Conservation (phyloP, 2,888 invertebrate genomes). For the Amiota minor region DNA sequence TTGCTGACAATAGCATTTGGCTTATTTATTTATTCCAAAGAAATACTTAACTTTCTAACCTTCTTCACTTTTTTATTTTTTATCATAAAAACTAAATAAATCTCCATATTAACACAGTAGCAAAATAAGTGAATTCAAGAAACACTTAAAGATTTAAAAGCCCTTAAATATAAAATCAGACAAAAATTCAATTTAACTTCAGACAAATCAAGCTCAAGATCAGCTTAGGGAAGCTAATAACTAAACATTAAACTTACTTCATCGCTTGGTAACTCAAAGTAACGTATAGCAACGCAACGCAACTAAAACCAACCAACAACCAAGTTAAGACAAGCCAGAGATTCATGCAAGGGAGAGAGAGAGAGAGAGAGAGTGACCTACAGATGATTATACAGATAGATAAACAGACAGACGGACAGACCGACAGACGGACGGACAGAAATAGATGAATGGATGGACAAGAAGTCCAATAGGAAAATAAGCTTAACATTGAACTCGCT, state of each 20-base stretch:
- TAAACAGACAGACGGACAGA: not conserved
- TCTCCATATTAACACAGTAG: too few species aligned
- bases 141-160: not conserved
- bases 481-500: conserved; percentile 9
- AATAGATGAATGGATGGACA: not conserved
- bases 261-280: not conserved
- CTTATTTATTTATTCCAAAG: too few species aligned
- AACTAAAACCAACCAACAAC: not conserved
- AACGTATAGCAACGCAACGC: not conserved
- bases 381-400: not conserved
- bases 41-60: too few species aligned
- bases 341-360: too few species aligned
- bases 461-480: not conserved
- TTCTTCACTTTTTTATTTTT: too few species aligned
- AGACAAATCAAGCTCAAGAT: conserved; percentile 3
- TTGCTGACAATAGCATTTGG: too few species aligned
- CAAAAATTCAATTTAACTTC: conserved; percentile 3
- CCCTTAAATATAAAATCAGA: not conserved
- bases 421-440: not conserved
- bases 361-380: too few species aligned
- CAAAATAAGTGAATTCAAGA: not conserved
- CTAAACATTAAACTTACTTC: not conserved
- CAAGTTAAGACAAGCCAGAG: not conserved
- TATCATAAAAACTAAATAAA: too few species aligned
- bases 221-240: not conserved